Conservation (phyloP, 2,888 invertebrate genomes). For the Lasius platythorax region DNA sequence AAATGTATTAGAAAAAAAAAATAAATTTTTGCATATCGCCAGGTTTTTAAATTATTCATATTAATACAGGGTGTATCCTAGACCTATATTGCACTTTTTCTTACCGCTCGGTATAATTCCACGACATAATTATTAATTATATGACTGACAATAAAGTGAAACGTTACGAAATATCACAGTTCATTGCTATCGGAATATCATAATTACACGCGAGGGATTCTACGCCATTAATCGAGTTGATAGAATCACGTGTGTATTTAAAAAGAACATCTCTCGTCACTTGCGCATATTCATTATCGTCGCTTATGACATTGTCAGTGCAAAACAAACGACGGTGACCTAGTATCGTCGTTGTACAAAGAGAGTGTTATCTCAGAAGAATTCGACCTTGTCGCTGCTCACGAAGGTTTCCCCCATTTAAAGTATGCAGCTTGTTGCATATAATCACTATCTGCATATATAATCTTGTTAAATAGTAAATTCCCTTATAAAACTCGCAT, state of each 20-base stretch:
- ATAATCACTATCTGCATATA: not conserved
- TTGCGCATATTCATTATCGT: slow-evolving; percentile 54
- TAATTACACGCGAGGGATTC: not conserved
- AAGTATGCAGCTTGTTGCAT: not conserved
- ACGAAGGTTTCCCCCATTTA: slow-evolving; percentile 1
- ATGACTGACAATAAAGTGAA: not conserved
- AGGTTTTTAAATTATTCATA: not conserved
- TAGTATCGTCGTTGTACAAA: slow-evolving; percentile 40
- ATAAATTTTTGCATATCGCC: not conserved
- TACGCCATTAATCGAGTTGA: slow-evolving; percentile 53
- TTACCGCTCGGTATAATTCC: not conserved
- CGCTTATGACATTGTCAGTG: slow-evolving; percentile 40
- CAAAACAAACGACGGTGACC: slow-evolving; percentile 62
- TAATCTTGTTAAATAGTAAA: slow-evolving; percentile 4
- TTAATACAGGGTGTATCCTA: not conserved
- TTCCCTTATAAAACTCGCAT: not conserved
- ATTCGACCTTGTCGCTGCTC: slow-evolving; percentile 3
- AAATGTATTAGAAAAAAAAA: not conserved
- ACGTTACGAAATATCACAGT: slow-evolving; percentile 32
- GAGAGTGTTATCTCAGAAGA: slow-evolving; percentile 36
- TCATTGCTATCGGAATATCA: slow-evolving; percentile 24
- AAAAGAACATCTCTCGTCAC: slow-evolving; percentile 31
- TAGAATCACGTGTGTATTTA: slow-evolving; percentile 48
- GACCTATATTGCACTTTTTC: not conserved
- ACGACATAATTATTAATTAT: slow-evolving; percentile 15